Conservation (phyloP, 2,797 vertebrate species). For the Sebastes vulpes region DNA sequence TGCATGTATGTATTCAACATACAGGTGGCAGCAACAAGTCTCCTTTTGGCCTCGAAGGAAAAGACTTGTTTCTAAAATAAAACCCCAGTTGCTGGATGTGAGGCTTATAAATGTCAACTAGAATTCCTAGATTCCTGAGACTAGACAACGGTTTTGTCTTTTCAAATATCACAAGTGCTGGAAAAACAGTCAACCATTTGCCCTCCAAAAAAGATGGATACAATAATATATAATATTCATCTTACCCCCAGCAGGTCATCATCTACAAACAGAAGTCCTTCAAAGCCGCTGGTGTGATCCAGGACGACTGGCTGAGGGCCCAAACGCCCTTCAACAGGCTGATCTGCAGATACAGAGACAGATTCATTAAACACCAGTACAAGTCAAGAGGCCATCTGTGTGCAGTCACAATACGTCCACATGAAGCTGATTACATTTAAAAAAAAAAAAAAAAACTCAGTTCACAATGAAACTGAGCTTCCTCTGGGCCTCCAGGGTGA, state of each 20-base stretch:
- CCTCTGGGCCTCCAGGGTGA: too few relatives aligned
- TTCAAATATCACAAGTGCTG: neutral
- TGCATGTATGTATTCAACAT: neutral
- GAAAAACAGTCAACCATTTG: neutral
- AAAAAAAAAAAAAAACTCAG: neutral
- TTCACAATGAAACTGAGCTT: neutral
- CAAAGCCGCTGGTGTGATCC: constrained; percentile 98
- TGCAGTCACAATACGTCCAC: neutral
- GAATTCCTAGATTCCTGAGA: neutral
- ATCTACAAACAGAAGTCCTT: constrained; percentile 95
- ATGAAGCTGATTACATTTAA: neutral
- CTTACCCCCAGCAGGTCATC: constrained; percentile 97
- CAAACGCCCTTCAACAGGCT: constrained; percentile 89
- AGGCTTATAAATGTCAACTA: neutral
- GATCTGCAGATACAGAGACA: constrained; percentile 77
- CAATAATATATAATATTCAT: neutral
- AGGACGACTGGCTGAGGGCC: constrained; percentile 94
- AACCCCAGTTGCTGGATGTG: neutral
- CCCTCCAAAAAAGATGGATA: neutral
- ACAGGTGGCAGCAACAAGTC: neutral
- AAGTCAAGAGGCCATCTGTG: neutral
- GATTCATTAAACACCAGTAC: neutral
- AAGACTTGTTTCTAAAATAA: neutral
- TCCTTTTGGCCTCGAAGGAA: neutral
- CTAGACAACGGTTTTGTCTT: neutral